These are phyloP conservation scores for Tokudaia tokunoshimensis DNA, from an alignment of 2,797 vertebrate species.

Conservation along the genomic window DNA sequence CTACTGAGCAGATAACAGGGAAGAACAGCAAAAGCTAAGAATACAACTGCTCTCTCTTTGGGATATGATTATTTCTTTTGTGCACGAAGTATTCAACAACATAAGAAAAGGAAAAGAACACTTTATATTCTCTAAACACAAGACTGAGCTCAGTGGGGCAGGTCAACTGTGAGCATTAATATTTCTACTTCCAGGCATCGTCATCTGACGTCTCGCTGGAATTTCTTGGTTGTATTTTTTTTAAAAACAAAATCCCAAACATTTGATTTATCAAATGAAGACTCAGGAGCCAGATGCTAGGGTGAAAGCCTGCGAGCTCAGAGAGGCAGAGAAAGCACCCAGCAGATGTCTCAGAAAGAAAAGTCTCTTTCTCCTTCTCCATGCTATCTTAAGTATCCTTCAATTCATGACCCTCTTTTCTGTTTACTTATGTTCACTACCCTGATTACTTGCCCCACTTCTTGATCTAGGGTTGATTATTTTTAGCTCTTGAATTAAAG, in stretches of 20 bases:
- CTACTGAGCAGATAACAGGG: too few species aligned
- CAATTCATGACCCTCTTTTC: neutral
- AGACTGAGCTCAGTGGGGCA: too few species aligned
- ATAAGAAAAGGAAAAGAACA: too few species aligned
- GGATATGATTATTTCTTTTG: too few species aligned
- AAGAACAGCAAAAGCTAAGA: too few species aligned
- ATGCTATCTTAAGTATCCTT: neutral
- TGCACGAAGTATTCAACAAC: too few species aligned
- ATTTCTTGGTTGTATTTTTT: too few species aligned
- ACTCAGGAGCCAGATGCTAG: neutral
- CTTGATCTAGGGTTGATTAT: neutral
- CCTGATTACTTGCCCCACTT: neutral
- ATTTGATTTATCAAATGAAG: neutral
- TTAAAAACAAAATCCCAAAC: neutral
- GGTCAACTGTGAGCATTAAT: too few species aligned
- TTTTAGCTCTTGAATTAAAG: neutral
- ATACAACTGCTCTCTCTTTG: too few species aligned
- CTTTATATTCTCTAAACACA: too few species aligned
- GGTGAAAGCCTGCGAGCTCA: neutral
- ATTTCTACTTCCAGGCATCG: too few species aligned
- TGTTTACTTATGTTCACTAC: neutral
- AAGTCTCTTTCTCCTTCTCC: neutral
- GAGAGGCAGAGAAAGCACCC: neutral
- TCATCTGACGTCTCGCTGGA: too few species aligned
- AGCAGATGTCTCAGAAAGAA: neutral